Evolutionary conservation across 1,140 invertebrate genomes (phyloP).

Genomic region (Anastrepha obliqua): DNA sequence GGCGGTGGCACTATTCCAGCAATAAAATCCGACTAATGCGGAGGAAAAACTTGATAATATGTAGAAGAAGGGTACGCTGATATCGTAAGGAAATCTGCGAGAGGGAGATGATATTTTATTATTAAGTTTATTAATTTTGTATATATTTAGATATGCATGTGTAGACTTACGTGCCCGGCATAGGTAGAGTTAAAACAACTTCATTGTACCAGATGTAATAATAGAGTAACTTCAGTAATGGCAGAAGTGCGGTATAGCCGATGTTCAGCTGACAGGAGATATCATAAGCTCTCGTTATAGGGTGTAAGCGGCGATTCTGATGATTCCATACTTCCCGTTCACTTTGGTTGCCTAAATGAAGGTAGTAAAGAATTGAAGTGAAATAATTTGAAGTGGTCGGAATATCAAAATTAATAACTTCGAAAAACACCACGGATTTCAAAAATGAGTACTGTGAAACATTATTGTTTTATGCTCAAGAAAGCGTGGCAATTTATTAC

Average conservation of each 20-base stretch:
- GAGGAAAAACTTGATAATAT: constrained; percentile 22
- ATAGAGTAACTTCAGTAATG: background rate
- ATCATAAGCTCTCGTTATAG: background rate
- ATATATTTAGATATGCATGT: too few relatives aligned
- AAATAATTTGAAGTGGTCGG: background rate
- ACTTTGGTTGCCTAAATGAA: background rate
- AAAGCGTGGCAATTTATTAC: too few relatives aligned
- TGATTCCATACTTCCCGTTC: constrained; percentile 1
- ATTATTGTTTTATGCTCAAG: too few relatives aligned
- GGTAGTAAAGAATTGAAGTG: background rate
- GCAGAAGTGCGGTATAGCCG: background rate
- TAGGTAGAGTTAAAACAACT: background rate
- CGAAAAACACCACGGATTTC: too few relatives aligned
- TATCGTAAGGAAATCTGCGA: constrained; percentile 52
- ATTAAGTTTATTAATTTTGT: too few relatives aligned
- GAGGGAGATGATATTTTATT: background rate
- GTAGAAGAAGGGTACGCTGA: background rate
- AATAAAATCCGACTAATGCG: background rate
- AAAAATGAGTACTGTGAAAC: too few relatives aligned
- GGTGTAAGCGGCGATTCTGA: background rate
- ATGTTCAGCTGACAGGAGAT: background rate
- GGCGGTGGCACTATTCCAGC: background rate
- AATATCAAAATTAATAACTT: background rate
- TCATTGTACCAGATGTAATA: constrained; percentile 8
- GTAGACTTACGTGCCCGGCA: background rate